These are phyloP conservation scores for Ferdinandea cuprea DNA, from an alignment of 2,888 invertebrate genomes.

Conservation along the genomic window DNA sequence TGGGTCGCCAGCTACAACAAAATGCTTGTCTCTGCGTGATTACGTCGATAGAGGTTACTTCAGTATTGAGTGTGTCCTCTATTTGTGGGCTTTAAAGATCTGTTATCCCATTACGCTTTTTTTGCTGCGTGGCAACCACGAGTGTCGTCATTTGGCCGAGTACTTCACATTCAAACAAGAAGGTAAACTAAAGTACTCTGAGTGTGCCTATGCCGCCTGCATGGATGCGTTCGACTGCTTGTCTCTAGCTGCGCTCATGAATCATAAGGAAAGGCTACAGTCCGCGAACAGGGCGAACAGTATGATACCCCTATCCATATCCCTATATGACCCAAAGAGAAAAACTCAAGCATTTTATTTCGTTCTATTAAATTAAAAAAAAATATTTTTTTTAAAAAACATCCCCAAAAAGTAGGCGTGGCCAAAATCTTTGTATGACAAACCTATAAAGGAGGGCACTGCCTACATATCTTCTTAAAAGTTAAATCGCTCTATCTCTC, in stretches of 20 bases:
- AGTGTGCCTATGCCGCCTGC: conserved; percentile 99
- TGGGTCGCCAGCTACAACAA: conserved; percentile 98
- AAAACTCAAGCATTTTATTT: no score
- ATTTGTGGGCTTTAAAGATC: conserved; percentile 99
- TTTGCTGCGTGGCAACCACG: conserved; percentile 99
- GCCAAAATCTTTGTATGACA: no score
- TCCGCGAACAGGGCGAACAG: conserved; percentile 99
- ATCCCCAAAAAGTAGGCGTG: no score
- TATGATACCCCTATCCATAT: no score
- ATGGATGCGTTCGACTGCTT: conserved; percentile 99
- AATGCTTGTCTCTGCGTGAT: conserved; percentile 99
- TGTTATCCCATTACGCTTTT: conserved; percentile 99
- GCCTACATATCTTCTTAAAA: no score
- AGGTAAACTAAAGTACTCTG: conserved; percentile 99
- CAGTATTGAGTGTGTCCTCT: conserved; percentile 93
- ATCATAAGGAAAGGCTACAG: no score
- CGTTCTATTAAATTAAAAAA: no score
- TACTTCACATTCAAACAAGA: conserved; percentile 99
- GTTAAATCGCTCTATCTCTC: no score
- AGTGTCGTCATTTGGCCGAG: no score
- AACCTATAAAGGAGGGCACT: no score
- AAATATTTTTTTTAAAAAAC: no score
- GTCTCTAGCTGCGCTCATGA: conserved; percentile 99
- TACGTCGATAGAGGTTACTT: conserved; percentile 99
- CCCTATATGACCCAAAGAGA: no score